phyloP scores from a whole-genome alignment of 2,888 invertebrate genomes.

The Ectemnius continuus region DNA sequence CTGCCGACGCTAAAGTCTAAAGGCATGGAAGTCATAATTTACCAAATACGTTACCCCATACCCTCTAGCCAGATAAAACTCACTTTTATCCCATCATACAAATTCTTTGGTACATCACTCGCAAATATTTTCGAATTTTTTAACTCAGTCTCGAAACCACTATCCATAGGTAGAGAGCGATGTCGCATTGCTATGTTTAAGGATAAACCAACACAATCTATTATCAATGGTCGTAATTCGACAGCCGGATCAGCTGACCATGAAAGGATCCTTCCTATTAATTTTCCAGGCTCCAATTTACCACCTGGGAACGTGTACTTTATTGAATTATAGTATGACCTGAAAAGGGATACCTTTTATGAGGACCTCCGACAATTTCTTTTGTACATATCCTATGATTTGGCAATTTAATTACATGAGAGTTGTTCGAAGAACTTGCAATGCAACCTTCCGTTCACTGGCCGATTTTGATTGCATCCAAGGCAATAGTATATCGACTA shows the following conservation, averaged over 20 bases:
- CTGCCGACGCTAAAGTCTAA: slow-evolving; percentile 63
- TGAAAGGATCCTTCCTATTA: slow-evolving; percentile 69
- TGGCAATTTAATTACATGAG: slow-evolving; percentile 60
- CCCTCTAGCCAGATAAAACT: slow-evolving; percentile 3
- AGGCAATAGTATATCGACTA: slow-evolving; percentile 70
- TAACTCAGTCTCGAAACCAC: slow-evolving; percentile 67
- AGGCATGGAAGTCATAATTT: background rate
- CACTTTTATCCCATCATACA: slow-evolving; percentile 68
- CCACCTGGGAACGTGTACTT: slow-evolving; percentile 74
- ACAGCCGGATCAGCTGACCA: slow-evolving; percentile 71
- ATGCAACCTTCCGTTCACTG: slow-evolving; percentile 65
- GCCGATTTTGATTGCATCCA: slow-evolving; percentile 73
- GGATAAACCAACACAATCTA: slow-evolving; percentile 69
- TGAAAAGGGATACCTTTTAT: slow-evolving; percentile 29
- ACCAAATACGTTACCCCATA: slow-evolving; percentile 1
- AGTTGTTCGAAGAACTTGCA: slow-evolving; percentile 66
- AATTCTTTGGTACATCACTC: slow-evolving; percentile 59
- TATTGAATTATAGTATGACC: slow-evolving; percentile 71
- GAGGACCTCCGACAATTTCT: background rate
- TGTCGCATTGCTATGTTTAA: slow-evolving; percentile 70
- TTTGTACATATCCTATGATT: background rate
- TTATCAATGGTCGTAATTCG: slow-evolving; percentile 64
- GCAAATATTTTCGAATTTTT: slow-evolving; percentile 66
- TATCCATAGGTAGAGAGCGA: slow-evolving; percentile 65
- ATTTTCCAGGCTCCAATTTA: slow-evolving; percentile 70